A percentile compares a stretch with the other conserved stretches of the same genome.
Conservation (phyloP, 1,140 invertebrate genomes). For the Heliconius nattereri region DNA sequence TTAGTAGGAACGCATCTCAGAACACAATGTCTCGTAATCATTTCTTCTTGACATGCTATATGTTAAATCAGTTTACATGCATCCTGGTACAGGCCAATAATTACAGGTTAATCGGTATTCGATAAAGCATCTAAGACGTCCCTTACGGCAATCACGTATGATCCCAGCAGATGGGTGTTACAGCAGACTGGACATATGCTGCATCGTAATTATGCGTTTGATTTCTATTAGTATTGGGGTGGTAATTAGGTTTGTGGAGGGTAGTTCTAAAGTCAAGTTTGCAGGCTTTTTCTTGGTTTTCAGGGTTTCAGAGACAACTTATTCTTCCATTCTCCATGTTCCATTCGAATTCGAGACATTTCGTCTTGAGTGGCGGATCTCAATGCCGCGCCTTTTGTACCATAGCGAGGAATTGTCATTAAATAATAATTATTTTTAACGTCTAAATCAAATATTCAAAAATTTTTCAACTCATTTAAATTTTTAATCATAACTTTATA, state of each 20-base stretch:
- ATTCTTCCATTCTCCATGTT: no score
- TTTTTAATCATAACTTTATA: background rate
- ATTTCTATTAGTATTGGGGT: background rate
- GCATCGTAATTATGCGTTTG: slow-evolving; percentile 72
- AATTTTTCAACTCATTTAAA: background rate
- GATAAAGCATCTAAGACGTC: slow-evolving; percentile 27
- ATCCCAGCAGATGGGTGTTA: slow-evolving; percentile 31
- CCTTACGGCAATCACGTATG: slow-evolving; percentile 32
- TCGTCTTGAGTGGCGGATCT: no score
- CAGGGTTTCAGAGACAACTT: no score
- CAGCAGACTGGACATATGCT: slow-evolving; percentile 57
- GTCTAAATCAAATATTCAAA: background rate
- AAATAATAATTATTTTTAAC: no score
- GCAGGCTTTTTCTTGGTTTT: no score
- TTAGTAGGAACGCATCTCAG: no score
- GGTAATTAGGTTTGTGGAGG: background rate
- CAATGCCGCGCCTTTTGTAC: no score
- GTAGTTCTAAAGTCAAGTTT: background rate
- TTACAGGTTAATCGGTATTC: slow-evolving; percentile 30
- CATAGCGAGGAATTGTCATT: no score
- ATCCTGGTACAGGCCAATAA: slow-evolving; percentile 10
- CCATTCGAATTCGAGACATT: no score
- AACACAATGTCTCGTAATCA: background rate
- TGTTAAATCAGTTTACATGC: background rate
- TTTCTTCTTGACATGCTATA: background rate